Conservation (phyloP, 1,140 invertebrate species). For the Dreissena polymorpha region DNA sequence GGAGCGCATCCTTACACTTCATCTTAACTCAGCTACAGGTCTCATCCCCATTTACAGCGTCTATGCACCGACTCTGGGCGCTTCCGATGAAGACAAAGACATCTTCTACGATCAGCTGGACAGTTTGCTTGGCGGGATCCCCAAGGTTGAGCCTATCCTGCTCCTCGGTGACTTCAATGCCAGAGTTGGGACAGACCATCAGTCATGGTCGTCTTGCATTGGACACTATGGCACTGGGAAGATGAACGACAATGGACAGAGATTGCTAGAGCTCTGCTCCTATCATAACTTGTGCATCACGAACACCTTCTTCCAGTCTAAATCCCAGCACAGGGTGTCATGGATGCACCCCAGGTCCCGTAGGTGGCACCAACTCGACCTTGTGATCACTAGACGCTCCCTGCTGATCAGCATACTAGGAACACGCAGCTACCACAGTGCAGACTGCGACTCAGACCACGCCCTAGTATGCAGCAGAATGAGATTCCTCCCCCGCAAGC, state of each 20-base stretch:
- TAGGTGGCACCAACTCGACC: constrained; percentile 60
- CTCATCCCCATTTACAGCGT: constrained; percentile 30
- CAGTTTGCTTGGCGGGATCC: constrained; percentile 37
- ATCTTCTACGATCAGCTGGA: constrained; percentile 32
- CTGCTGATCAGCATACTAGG: constrained; percentile 13
- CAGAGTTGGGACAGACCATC: constrained; percentile 38
- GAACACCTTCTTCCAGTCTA: constrained; percentile 47
- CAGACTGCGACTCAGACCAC: constrained; percentile 58
- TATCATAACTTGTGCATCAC: constrained; percentile 17
- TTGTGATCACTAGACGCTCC: constrained; percentile 32
- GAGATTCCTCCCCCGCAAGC: constrained; percentile 41
- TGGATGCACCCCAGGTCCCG: constrained; percentile 57
- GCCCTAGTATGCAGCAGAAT: constrained; percentile 45
- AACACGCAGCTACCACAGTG: constrained; percentile 52
- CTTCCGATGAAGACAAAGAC: constrained; percentile 46
- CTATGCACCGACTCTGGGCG: constrained; percentile 23
- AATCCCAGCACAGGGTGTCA: constrained; percentile 58
- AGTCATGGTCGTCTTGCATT: constrained; percentile 39
- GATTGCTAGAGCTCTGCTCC: constrained; percentile 57
- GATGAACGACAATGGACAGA: constrained; percentile 57
- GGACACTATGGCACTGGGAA: constrained; percentile 50
- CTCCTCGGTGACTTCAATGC: constrained; percentile 61
- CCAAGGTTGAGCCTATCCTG: constrained; percentile 16
- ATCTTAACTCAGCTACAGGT: constrained; percentile 15
- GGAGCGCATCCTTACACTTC: constrained; percentile 51